Evolutionary conservation across 2,888 invertebrate genomes (phyloP).

Genomic region (Eretmocerus hayati): DNA sequence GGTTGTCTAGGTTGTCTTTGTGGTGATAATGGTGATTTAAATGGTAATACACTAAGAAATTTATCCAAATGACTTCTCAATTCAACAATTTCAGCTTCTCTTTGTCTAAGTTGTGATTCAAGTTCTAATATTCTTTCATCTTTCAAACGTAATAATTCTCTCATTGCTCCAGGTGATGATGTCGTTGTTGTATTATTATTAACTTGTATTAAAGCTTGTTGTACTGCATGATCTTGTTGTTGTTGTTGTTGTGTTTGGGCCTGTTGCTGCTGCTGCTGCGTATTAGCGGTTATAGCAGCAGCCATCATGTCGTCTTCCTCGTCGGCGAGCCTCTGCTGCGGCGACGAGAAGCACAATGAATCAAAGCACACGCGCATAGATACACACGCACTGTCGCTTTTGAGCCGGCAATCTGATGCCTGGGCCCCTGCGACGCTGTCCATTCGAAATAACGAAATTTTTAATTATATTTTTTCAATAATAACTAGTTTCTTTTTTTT

Average conservation of each 20-base stretch:
- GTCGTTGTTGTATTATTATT: constrained; percentile 26
- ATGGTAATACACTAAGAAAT: constrained; percentile 82
- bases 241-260: constrained; percentile 21
- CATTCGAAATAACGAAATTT: too few species aligned
- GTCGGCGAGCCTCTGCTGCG: constrained; percentile 26
- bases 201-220: constrained; percentile 18
- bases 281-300: constrained; percentile 24
- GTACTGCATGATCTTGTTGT: constrained; percentile 18
- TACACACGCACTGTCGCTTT: constrained; percentile 51
- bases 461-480: too few species aligned
- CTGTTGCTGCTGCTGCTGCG: constrained; percentile 24
- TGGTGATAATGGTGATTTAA: constrained; percentile 56
- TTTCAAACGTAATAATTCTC: constrained; percentile 52
- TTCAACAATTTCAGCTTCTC: constrained; percentile 75
- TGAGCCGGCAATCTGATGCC: constrained; percentile 36
- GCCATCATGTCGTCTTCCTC: constrained; percentile 34
- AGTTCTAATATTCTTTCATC: constrained; percentile 74
- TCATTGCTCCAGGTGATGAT: constrained; percentile 45
- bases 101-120: constrained; percentile 61
- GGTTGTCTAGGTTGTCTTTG: constrained; percentile 49
- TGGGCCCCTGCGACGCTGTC: constrained; percentile 35
- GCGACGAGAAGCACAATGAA: constrained; percentile 73
- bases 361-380: constrained; percentile 90
- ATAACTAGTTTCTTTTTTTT: too few species aligned
- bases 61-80: constrained; percentile 83